Conservation (phyloP, 2,797 vertebrate genomes). For the Limosa lapponica region DNA sequence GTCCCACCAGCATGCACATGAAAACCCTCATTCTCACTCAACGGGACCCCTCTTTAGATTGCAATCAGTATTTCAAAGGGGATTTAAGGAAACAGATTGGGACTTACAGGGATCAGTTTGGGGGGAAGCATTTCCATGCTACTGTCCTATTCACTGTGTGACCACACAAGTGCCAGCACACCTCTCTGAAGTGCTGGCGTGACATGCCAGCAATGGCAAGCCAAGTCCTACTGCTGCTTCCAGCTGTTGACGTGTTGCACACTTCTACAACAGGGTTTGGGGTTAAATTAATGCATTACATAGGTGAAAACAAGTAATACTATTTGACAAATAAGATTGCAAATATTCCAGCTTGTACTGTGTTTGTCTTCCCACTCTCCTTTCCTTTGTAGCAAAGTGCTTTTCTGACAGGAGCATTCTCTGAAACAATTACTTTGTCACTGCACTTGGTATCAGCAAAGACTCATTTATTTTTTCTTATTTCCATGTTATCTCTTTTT, state of each 20-base stretch:
- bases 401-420: background rate
- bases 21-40: background rate
- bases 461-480: background rate
- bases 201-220: background rate
- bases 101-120: accelerated
- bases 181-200: background rate
- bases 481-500: background rate
- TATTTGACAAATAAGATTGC: background rate
- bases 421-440: background rate
- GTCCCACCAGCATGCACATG: background rate
- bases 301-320: background rate
- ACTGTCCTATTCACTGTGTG: background rate
- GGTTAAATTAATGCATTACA: background rate
- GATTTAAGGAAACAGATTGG: background rate
- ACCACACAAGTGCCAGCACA: background rate
- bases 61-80: background rate
- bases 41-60: background rate
- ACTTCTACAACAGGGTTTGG: background rate
- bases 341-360: background rate
- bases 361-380: background rate
- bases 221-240: background rate
- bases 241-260: background rate
- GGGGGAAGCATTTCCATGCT: accelerated
- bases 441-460: background rate
- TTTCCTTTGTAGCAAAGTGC: background rate